phyloP scores from a whole-genome alignment of 1,140 invertebrate genomes.

The Cherax quadricarinatus region DNA sequence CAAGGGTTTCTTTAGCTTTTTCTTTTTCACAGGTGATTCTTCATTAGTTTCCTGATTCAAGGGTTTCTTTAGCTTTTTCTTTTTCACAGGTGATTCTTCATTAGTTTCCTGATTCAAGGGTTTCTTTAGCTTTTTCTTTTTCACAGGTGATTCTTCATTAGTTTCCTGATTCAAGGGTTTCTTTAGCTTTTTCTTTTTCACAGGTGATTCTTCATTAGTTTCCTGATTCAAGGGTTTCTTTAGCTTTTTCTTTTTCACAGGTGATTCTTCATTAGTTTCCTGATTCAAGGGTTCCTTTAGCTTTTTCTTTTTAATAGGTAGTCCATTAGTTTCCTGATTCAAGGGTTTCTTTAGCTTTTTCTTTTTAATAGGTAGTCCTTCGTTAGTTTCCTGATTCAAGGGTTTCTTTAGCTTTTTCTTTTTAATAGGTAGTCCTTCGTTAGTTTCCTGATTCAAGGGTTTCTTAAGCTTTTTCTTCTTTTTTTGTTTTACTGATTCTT shows the following conservation, averaged over 20 bases:
- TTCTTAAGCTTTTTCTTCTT: background rate
- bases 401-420: background rate
- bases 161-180: background rate
- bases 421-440: background rate
- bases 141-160: background rate
- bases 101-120: too few species aligned
- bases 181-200: background rate
- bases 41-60: background rate
- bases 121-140: background rate
- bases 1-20: too few species aligned
- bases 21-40: background rate
- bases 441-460: background rate
- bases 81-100: too few species aligned
- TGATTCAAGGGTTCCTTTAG: too few species aligned
- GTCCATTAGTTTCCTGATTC: too few species aligned
- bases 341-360: too few species aligned
- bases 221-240: too few species aligned
- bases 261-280: too few species aligned
- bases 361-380: too few species aligned
- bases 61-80: background rate
- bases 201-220: too few species aligned
- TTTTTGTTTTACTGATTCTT: background rate
- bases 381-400: too few species aligned
- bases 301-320: too few species aligned
- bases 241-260: background rate